Conservation (phyloP, 2,113 vertebrate genomes). For the Pionites leucogaster region DNA sequence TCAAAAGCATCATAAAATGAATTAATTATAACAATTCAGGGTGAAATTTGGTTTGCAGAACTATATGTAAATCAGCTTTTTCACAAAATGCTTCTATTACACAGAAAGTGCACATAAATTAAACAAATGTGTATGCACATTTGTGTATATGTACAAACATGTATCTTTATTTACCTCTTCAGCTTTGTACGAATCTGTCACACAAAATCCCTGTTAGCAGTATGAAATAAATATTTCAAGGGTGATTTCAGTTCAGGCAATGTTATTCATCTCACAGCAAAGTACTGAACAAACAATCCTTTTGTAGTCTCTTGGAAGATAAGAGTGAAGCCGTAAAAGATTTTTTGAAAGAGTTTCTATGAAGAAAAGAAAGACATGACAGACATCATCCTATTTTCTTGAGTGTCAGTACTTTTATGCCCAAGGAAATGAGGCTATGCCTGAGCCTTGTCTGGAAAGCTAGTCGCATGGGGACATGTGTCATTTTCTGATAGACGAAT, state of each 20-base stretch:
- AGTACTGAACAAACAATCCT: background rate
- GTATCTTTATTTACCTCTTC: background rate
- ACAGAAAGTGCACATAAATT: background rate
- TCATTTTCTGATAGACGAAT: slow-evolving; percentile 35
- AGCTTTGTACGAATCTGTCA: background rate
- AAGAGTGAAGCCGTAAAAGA: background rate
- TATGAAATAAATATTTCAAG: background rate
- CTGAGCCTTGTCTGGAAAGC: background rate
- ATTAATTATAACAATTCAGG: background rate
- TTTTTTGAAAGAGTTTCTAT: background rate
- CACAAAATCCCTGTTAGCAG: background rate
- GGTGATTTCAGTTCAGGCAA: background rate
- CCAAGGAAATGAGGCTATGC: background rate
- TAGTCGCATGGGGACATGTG: background rate
- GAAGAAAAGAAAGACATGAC: background rate
- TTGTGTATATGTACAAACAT: background rate
- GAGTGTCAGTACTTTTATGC: background rate
- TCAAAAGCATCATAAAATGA: background rate
- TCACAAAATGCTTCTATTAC: background rate
- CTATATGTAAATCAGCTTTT: background rate
- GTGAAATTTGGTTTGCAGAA: background rate
- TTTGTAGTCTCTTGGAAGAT: background rate
- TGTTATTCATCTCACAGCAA: background rate
- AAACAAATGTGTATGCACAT: background rate
- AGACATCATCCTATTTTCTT: background rate